Evolutionary conservation across 2,797 vertebrate genomes (phyloP).

Genomic region (Trachops cirrhosus): DNA sequence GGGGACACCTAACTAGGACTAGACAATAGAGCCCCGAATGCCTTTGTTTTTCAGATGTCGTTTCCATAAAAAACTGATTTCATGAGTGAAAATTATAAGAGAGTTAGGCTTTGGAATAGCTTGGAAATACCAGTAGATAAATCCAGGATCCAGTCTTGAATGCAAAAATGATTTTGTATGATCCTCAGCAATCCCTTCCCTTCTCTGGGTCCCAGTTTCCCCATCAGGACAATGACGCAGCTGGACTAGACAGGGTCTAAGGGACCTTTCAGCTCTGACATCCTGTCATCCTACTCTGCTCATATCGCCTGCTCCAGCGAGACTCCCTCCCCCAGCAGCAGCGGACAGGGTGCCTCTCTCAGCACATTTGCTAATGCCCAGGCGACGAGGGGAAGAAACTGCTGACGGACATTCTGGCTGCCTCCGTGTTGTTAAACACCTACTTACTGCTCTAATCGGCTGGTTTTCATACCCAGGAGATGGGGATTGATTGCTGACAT

Average conservation of each 20-base stretch:
- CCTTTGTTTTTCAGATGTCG: not conserved
- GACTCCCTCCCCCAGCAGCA: not conserved
- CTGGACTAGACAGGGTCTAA: not conserved
- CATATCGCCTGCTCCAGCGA: not conserved
- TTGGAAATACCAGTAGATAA: not conserved
- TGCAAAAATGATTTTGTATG: not conserved
- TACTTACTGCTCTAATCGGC: constrained; percentile 68
- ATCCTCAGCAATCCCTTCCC: not conserved
- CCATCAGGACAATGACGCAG: not conserved
- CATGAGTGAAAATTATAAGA: not conserved
- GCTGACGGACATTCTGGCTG: constrained; percentile 43
- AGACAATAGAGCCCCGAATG: not conserved
- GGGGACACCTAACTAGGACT: not conserved
- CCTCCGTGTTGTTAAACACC: constrained; percentile 59
- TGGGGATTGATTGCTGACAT: constrained; percentile 63
- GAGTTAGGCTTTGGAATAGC: not conserved
- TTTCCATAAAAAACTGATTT: not conserved
- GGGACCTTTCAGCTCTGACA: not conserved
- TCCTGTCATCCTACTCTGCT: not conserved
- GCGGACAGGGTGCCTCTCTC: constrained; percentile 38
- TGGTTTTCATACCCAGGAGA: constrained; percentile 58
- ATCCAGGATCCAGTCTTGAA: not conserved
- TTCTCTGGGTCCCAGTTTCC: not conserved
- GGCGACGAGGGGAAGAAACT: not conserved
- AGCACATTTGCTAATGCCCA: constrained; percentile 52